Evolutionary conservation across 2,888 invertebrate genomes (phyloP).

Genomic region (Diarsia brunnea): DNA sequence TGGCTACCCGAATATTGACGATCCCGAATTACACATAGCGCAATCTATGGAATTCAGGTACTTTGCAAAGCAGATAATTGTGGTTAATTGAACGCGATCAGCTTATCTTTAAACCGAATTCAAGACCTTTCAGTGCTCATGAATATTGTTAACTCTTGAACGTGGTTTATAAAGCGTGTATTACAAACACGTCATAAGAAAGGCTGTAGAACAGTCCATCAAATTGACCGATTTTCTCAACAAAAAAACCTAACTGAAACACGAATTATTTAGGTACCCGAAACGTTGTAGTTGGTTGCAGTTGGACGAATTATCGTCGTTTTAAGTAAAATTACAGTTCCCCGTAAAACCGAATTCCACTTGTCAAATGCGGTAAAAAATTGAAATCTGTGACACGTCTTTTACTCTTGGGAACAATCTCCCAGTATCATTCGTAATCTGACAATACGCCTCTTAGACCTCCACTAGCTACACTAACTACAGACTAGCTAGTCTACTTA

Average conservation of each 20-base stretch:
- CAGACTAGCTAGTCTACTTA: slow-evolving; percentile 63
- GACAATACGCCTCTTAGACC: slow-evolving; percentile 21
- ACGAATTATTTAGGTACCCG: neutral
- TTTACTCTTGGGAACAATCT: neutral
- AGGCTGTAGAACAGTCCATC: neutral
- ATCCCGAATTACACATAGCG: no score
- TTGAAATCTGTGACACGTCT: neutral
- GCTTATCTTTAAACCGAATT: neutral
- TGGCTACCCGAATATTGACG: neutral
- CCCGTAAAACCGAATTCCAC: neutral
- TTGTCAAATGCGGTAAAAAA: neutral
- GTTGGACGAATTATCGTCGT: neutral
- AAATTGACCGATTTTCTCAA: neutral
- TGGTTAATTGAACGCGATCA: neutral
- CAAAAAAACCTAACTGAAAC: neutral
- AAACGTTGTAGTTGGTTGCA: no score
- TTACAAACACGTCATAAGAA: neutral
- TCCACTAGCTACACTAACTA: slow-evolving; percentile 40
- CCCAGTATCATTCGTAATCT: neutral
- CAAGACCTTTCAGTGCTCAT: neutral
- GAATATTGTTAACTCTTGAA: neutral
- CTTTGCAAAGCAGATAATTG: neutral
- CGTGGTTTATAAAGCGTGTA: neutral
- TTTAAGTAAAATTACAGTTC: neutral
- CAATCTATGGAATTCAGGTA: neutral